phyloP scores from a whole-genome alignment of 37 sponge, comb jelly and placozoan species.

The Oopsacas minuta region DNA sequence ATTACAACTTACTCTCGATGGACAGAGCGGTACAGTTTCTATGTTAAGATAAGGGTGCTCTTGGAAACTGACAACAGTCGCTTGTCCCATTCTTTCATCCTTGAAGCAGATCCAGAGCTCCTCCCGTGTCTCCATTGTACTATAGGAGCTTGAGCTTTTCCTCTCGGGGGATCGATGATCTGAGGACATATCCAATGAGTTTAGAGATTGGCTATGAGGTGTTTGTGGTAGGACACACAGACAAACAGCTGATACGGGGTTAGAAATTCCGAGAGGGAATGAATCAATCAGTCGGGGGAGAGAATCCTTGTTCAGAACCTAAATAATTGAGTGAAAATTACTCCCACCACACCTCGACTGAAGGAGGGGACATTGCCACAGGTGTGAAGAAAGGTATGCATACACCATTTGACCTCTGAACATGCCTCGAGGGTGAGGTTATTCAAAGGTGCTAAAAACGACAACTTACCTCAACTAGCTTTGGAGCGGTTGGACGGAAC shows the following conservation, averaged over 20 bases:
- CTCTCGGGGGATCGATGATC: background rate
- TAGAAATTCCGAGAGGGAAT: background rate
- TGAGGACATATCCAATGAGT: background rate
- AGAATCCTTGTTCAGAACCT: background rate
- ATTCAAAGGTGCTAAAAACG: slow-evolving; percentile 19
- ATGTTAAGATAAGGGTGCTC: background rate
- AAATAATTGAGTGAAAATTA: too few relatives aligned
- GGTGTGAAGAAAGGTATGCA: too few relatives aligned
- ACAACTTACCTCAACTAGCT: slow-evolving; percentile 29
- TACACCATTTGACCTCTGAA: too few relatives aligned
- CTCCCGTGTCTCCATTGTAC: background rate
- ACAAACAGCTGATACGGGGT: background rate
- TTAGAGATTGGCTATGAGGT: background rate
- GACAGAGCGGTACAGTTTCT: background rate
- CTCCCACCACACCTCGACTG: too few relatives aligned
- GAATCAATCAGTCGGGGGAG: background rate
- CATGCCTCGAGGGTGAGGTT: too few relatives aligned
- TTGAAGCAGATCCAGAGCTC: slow-evolving; percentile 9
- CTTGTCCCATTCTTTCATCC: slow-evolving; percentile 3
- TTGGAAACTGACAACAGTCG: slow-evolving; percentile 1
- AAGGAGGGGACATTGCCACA: too few relatives aligned
- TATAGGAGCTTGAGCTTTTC: background rate
- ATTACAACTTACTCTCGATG: background rate
- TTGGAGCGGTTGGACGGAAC: slow-evolving; percentile 42
- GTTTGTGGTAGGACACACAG: background rate